These are phyloP conservation scores for Acrocephalus arundinaceus DNA, from an alignment of 2,113 vertebrate species.

Conservation along the genomic window DNA sequence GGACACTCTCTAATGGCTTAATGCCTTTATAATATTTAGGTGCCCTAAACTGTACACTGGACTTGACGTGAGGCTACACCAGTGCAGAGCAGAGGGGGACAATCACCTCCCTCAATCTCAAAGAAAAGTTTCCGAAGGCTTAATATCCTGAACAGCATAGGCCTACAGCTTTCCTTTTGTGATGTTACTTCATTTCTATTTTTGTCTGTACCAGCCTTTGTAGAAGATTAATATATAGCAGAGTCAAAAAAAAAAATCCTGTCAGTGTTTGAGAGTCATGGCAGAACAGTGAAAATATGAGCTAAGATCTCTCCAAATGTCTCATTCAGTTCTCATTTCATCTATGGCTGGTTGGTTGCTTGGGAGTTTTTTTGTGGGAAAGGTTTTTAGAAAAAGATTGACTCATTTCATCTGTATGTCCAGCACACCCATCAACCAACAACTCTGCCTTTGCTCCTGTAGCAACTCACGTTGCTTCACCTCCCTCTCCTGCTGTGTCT, in stretches of 20 bases:
- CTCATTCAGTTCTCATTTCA: neutral
- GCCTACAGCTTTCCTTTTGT: neutral
- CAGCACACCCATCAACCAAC: neutral
- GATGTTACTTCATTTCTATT: neutral
- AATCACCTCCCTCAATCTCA: neutral
- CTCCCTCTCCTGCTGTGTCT: neutral
- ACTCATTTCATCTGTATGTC: neutral
- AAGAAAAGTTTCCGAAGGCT: neutral
- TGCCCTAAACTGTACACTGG: neutral
- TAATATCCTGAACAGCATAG: neutral
- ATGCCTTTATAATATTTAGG: neutral
- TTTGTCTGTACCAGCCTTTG: neutral
- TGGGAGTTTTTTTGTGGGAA: neutral
- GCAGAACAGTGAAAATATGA: neutral
- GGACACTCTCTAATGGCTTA: neutral
- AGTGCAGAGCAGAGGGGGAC: neutral
- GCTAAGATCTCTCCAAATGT: neutral
- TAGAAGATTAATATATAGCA: neutral
- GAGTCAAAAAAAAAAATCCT: neutral
- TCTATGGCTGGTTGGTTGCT: neutral
- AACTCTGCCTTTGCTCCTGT: neutral
- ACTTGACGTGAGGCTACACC: neutral
- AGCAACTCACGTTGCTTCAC: neutral
- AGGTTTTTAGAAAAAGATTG: neutral
- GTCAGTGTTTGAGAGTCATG: neutral